Evolutionary conservation across 2,113 vertebrate species (phyloP), one percentile per base, ranked within the genome.

Genomic region (Nesospiza acunhae): DNA sequence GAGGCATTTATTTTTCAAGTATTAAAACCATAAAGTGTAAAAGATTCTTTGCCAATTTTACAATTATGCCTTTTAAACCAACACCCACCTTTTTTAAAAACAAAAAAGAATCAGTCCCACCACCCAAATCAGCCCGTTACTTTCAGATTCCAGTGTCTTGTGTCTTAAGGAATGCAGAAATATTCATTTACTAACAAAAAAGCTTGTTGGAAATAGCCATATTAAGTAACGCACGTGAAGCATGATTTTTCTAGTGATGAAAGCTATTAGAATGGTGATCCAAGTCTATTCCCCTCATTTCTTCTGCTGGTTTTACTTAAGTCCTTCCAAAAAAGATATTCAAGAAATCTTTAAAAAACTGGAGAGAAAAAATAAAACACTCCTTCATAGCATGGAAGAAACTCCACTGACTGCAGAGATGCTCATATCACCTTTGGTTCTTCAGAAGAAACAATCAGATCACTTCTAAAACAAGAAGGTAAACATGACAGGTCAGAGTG

Each of bases 1-100:
- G 96, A 98, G 96, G 97, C 96, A 97, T 98, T 97, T 96, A 95
- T 96, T 97, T 97, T 99, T 99, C 99, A 99, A 99, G 99, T 99
- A 99, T 98, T 97, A 97, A 64, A 97, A 97, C 97, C 97, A 96
- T 96, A 97, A 98, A 98, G 97, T 96, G 97, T 97, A 95, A 97
- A 97, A 94, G 94, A 97, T 97, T 98, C 89, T 89, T 95, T 98
- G 97, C 97, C 97, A 97, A 98, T 98, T 98, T 98, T 97, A 95
- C 82, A 97, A 78, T 96, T 94, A 98, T 84, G 97, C 79, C 89
- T 95, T 97, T 97, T 97, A 98, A 97, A 98, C 89, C 93, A 96
- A 97, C 86, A 98, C 86, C 89, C 90, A 84, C 73, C 94, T 97
- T 94, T 87, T 76, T 23, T 73, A 75, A 97, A 90, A 97, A 46